Base-by-base conservation (phyloP, 2,888 invertebrate species). In the Conops quadrifasciatus region DNA sequence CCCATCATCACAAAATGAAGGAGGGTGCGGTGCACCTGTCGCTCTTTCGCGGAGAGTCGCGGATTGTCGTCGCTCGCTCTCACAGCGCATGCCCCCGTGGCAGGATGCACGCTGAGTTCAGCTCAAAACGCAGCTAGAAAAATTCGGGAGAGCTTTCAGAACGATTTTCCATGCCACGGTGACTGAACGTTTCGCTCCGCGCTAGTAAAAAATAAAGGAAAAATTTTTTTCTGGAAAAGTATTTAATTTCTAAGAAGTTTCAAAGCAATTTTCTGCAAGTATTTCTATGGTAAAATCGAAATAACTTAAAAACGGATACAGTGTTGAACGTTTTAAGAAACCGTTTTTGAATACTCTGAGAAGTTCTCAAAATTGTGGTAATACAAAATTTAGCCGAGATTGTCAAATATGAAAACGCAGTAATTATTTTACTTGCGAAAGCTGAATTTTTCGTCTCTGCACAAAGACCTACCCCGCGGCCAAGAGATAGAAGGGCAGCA, bases 161-260 rank as follows among this genome's bases (percentile, higher is more conserved):
- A 36, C 24, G 62, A 51, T 68, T 68, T 68, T 68, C 62, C 68
- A 30, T 68, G 30, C 19, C 30, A 62, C 30, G 51, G 60, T 24
- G 49, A 24, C 47, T 62, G 36, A 62, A 62, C 68, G 68, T 68
- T 28, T 49, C 58, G 21, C 45, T n/a, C 59, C 36, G 47, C 11
- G n/a, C 15, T 15, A 51, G n/a, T 11, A 49, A 45, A 59, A 62
- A 63, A 63, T 4, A 53, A 7, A 1, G 5, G 15, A 36, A 60
- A 1, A 60, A 36, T 36, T 9, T 9, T 36, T 36, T 36, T 36
- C 9, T 36, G 36, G 9, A 36, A 58, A 58, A 58, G 16, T 5
- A 28, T 24, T 58, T 7, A 5, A 24, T 56, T 3, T 58, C 15
- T 16, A 24, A 26, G 7, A 26, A 28, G 11, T 26, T 11, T 26